Evolutionary conservation across 1,140 invertebrate species (phyloP), one percentile per base, ranked within the genome.

Genomic region (Meloidogyne exigua): DNA sequence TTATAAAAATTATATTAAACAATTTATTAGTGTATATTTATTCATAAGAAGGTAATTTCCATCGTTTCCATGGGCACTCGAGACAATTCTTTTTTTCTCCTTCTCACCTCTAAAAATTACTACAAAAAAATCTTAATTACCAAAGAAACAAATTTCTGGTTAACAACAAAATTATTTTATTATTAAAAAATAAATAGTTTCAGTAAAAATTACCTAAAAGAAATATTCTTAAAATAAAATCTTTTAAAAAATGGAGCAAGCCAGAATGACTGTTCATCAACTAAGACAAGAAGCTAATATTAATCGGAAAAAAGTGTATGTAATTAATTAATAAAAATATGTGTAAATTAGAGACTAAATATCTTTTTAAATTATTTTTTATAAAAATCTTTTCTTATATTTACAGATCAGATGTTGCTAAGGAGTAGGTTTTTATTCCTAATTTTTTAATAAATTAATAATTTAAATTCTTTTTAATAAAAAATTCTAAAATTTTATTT

Each of bases 241-340:
- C n/a, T n/a, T n/a, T n/a, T n/a, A 42, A 57, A 57, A 57, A 66
- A 73, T 73, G 72, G 72, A 73, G 13, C 72, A 73, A 36, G 72
- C 72, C 7, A 44, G 72, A 1, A 62, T 73, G 12, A 73, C 72
- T 15, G 72, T 73, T 21, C 72, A 73, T 42, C 72, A 73, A 32
- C n/a, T 73, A 21, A 23, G 72, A n/a, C 72, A 73, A 36, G 72
- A 73, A 42, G 72, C 72, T 13, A 73, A 73, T 64, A 57, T 73
- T 36, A 62, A 73, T 36, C 57, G 72, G 1, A 66, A 73, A 32
- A 73, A 73, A 73, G 72, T 73, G 72, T 73, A 65, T 18, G 4
- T 39, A 39, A 7, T 39, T 32, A n/a, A n/a, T n/a, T n/a, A n/a
- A n/a, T n/a, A n/a, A n/a, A n/a, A n/a, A n/a, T n/a, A n/a, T n/a